Evolutionary conservation across 2,888 invertebrate species (phyloP).

Genomic region (Myathropa florea): DNA sequence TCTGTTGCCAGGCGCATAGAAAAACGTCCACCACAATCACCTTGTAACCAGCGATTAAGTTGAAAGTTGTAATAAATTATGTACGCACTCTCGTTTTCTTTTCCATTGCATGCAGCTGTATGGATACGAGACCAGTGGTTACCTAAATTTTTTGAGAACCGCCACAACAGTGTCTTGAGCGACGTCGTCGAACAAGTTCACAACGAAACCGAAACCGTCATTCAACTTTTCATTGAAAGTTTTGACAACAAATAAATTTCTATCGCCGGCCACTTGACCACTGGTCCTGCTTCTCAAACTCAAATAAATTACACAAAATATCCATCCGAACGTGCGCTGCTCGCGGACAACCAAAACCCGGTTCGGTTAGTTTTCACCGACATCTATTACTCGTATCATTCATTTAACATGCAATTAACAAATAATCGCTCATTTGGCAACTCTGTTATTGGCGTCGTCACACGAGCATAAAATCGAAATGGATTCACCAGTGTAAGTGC

Average conservation of each 20-base stretch:
- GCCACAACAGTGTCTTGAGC: not conserved
- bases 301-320: not conserved
- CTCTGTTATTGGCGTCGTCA: conserved; percentile 22
- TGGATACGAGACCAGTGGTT: not conserved
- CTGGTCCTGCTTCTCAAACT: conserved; percentile 13
- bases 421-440: conserved; percentile 50
- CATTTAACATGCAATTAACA: conserved; percentile 26
- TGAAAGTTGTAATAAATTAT: not conserved
- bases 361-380: conserved; percentile 41
- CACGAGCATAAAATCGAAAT: conserved; percentile 54
- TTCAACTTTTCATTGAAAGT: conserved; percentile 44
- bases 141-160: not conserved
- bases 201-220: conserved; percentile 29
- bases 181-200: conserved; percentile 1
- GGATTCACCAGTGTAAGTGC: conserved; percentile 58
- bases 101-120: not conserved
- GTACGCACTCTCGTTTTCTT: not conserved
- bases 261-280: not conserved
- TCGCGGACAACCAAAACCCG: not conserved
- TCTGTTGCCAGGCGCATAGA: not conserved
- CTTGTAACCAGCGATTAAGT: not conserved
- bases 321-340: not conserved
- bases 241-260: conserved; percentile 48
- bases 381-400: conserved; percentile 19
- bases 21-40: not conserved